Conservation (phyloP, 2,113 vertebrate genomes). For the Oophaga pumilio region DNA sequence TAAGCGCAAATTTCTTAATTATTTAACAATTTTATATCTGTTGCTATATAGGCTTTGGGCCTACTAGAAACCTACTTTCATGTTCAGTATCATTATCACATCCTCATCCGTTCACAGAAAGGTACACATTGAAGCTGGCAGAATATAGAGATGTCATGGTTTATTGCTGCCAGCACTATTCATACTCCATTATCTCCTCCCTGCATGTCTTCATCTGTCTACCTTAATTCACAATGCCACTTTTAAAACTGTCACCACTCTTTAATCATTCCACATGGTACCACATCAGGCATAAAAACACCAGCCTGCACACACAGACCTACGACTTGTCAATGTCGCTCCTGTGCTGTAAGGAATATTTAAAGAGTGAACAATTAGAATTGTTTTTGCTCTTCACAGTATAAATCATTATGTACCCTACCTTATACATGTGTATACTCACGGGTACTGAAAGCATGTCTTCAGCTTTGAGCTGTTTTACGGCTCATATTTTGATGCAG, state of each 20-base stretch:
- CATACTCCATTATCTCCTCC: constrained; percentile 20
- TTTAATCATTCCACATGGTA: background rate
- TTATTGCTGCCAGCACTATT: background rate
- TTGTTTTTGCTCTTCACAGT: too few relatives aligned
- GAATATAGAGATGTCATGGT: constrained; percentile 5
- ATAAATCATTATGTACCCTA: too few relatives aligned
- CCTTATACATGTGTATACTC: too few relatives aligned
- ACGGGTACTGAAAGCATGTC: too few relatives aligned
- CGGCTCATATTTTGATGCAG: too few relatives aligned
- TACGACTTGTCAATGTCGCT: background rate
- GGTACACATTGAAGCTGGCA: background rate
- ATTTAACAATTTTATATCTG: too few relatives aligned
- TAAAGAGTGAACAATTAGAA: background rate
- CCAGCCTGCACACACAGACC: background rate
- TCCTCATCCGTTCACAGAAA: background rate
- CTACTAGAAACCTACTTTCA: background rate
- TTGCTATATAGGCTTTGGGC: background rate
- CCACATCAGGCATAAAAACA: background rate
- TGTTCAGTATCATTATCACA: background rate
- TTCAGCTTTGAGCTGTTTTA: too few relatives aligned
- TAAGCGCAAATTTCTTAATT: too few relatives aligned
- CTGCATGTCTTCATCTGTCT: constrained; percentile 17
- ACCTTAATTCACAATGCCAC: background rate
- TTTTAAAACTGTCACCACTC: background rate
- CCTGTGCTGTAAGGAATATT: background rate